phyloP scores from a whole-genome alignment of 2,797 vertebrate genomes.

The Champsocephalus esox region DNA sequence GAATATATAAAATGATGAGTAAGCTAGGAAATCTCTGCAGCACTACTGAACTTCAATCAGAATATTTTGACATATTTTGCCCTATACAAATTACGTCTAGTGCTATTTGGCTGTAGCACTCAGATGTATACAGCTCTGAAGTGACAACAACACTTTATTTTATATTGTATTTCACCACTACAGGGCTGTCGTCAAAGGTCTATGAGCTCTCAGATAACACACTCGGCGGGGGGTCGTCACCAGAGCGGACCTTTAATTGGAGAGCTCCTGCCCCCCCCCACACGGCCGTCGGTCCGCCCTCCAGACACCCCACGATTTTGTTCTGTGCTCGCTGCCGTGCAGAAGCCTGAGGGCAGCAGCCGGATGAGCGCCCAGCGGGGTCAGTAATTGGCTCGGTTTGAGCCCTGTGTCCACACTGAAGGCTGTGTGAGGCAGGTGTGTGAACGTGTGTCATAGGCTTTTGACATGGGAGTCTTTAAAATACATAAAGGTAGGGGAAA shows the following conservation, averaged over 20 bases:
- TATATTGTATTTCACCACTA: conserved; percentile 9
- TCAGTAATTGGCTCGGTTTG: conserved; percentile 88
- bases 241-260: conserved; percentile 84
- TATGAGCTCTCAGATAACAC: conserved; percentile 53
- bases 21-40: no score
- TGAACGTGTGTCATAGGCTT: conserved; percentile 36
- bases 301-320: conserved; percentile 74
- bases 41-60: no score
- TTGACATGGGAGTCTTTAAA: conserved; percentile 53
- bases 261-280: conserved; percentile 52
- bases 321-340: conserved; percentile 81
- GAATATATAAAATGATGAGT: no score
- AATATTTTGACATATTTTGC: no score
- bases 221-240: conserved; percentile 67
- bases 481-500: conserved; percentile 35
- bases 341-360: conserved; percentile 88
- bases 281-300: conserved; percentile 70
- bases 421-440: conserved; percentile 57
- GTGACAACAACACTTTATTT: background rate
- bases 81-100: no score
- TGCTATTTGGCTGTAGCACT: no score
- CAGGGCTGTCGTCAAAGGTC: background rate
- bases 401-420: conserved; percentile 55
- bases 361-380: conserved; percentile 85
- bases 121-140: no score